Percentiles rank a stretch among this genome's conserved stretches.
Conservation (phyloP, 2,113 vertebrate genomes). For the Larimichthys polyactis region DNA sequence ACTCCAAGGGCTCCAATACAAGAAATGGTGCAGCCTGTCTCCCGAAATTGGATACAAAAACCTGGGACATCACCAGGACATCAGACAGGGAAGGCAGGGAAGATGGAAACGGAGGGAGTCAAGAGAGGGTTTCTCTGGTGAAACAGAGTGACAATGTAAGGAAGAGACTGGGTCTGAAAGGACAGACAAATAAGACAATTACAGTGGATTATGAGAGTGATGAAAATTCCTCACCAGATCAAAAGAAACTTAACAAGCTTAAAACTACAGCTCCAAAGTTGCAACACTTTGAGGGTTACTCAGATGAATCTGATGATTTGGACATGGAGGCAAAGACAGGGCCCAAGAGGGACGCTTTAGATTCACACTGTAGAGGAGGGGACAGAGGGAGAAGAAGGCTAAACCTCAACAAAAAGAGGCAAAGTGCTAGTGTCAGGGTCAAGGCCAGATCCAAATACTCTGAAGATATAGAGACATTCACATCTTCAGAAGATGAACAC, state of each 20-base stretch:
- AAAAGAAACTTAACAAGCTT: conserved; percentile 19
- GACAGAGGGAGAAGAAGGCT: background rate
- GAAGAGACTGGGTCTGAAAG: conserved; percentile 68
- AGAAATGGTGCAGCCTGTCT: background rate
- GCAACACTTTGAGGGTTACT: conserved; percentile 42
- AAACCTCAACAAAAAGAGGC: conserved; percentile 36
- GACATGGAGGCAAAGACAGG: conserved; percentile 51
- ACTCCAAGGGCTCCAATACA: conserved; percentile 36
- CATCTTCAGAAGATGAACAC: conserved; percentile 88
- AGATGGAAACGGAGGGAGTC: conserved; percentile 47
- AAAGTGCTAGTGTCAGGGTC: conserved; percentile 13
- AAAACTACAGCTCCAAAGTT: conserved; percentile 18
- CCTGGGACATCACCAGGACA: conserved; percentile 61
- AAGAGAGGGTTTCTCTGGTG: conserved; percentile 62
- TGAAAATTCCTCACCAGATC: conserved; percentile 55
- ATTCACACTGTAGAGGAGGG: background rate
- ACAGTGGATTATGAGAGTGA: conserved; percentile 25
- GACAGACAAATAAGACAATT: conserved; percentile 41
- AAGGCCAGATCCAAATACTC: conserved; percentile 60
- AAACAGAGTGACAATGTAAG: conserved; percentile 71
- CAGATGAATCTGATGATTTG: conserved; percentile 92
- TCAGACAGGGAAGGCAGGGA: conserved; percentile 69
- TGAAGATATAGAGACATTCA: conserved; percentile 84
- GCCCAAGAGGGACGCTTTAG: conserved; percentile 4
- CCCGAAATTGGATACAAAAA: conserved; percentile 26